Evolutionary conservation across 2,113 vertebrate species (phyloP).

Genomic region (Tyrannus savana): DNA sequence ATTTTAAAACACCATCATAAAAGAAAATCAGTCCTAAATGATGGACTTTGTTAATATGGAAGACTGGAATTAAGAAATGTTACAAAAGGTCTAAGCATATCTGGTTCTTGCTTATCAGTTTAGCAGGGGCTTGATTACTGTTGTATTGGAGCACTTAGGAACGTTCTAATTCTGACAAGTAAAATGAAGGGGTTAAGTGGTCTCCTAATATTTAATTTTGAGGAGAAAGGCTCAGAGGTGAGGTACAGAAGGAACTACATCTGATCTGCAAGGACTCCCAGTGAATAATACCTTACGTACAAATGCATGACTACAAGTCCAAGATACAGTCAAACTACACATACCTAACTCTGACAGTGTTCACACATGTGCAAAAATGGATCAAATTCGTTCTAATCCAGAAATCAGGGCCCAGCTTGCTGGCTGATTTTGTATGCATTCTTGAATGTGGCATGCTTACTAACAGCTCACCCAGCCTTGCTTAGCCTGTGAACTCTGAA

Average conservation of each 20-base stretch:
- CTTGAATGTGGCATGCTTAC: neutral
- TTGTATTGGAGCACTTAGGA: neutral
- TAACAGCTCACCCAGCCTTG: neutral
- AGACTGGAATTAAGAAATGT: neutral
- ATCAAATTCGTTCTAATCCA: neutral
- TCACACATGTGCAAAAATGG: neutral
- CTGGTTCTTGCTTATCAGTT: neutral
- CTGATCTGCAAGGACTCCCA: neutral
- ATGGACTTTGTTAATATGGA: neutral
- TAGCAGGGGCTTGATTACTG: neutral
- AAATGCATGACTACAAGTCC: neutral
- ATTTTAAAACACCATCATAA: neutral
- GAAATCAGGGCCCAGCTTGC: neutral
- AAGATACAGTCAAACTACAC: neutral
- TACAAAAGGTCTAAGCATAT: neutral
- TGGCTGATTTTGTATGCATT: neutral
- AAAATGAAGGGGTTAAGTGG: neutral
- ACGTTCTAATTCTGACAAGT: neutral
- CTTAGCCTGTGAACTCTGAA: slow-evolving; percentile 2
- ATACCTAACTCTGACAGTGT: neutral
- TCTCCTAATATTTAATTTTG: neutral
- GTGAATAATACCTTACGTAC: neutral
- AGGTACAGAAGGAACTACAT: neutral
- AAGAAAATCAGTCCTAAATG: neutral
- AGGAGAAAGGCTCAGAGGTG: neutral